Base-by-base conservation (phyloP, 2,113 vertebrate genomes). In the Triplophysa siluroides region DNA sequence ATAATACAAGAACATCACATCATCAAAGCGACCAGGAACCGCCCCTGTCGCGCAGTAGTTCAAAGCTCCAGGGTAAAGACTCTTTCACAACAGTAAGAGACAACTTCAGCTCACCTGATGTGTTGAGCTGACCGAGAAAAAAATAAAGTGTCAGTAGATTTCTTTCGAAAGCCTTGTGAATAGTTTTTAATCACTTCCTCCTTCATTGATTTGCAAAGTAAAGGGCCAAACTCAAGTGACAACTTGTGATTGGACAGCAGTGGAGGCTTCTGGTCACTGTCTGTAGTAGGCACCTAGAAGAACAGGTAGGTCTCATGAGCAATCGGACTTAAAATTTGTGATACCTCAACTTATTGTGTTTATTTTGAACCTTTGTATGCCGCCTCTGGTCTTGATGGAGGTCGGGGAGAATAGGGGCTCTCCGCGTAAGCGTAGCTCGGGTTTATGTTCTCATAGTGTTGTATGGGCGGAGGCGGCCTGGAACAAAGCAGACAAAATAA, bases 221-320 rank as follows among this genome's bases (percentile, higher is more conserved):
- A 81, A 78, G 86, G 84, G 33, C 76, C 72, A 78, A 52, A 67
- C n/a, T 56, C 56, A 68, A 52, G 54, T 82, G 82, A 86, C 79
- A 78, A 86, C 77, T 84, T 73, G 84, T 67, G 81, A 86, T 82
- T 82, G 84, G 56, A 85, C 72, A 75, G 61, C 79, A 81, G 19
- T 9, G 70, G 64, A 43, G 87, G 79, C 89, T 85, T 78, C 77
- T 47, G 91, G 91, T 94, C 92, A 94, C 90, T 91, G 92, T 87
- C 89, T 93, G 79, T 93, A 90, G 87, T 91, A 89, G 90, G 89
- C 91, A 91, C 92, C 93, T 94, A 82, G 26, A 89, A 86, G 43
- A 24, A 78, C 64, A 67, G 62, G 41, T 60, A 12, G 5, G 7
- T 10, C 19, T 21, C 8, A 58, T 58, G 19, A 58, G 54, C n/a